phyloP scores from a whole-genome alignment of 2,113 vertebrate genomes.

The Brachirus orientalis region DNA sequence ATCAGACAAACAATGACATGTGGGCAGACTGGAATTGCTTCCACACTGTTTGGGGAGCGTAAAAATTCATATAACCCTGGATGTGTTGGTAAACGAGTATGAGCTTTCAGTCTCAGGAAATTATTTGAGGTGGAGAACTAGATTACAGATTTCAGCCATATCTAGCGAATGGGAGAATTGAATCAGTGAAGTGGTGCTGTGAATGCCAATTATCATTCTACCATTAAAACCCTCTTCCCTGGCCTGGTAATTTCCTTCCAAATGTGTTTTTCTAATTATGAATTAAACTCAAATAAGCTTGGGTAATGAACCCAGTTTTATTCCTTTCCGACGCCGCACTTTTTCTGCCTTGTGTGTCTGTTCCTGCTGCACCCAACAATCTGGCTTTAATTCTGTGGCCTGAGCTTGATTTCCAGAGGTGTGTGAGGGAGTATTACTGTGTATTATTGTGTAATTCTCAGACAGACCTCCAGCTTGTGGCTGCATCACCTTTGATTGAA shows the following conservation, averaged over 20 bases:
- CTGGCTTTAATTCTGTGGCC: constrained; percentile 12
- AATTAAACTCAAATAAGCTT: constrained; percentile 73
- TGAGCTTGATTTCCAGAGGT: constrained; percentile 18
- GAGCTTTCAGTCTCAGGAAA: constrained; percentile 17
- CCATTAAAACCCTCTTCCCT: constrained; percentile 67
- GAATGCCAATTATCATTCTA: constrained; percentile 71
- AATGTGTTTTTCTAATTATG: constrained; percentile 78
- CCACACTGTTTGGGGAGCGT: constrained; percentile 15
- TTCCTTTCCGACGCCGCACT: constrained; percentile 24
- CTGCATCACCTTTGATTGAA: constrained; percentile 62
- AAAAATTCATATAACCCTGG: constrained; percentile 5
- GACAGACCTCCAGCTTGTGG: constrained; percentile 35
- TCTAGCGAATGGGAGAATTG: constrained; percentile 55
- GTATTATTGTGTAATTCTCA: constrained; percentile 33
- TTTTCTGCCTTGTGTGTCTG: constrained; percentile 33
- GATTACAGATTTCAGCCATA: constrained; percentile 63
- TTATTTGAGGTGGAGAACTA: constrained; percentile 37
- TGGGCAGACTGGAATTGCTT: constrained; percentile 4
- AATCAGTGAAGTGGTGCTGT: constrained; percentile 65
- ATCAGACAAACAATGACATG: not conserved
- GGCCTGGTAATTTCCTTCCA: constrained; percentile 66
- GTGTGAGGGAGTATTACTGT: constrained; percentile 18
- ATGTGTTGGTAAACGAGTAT: constrained; percentile 20
- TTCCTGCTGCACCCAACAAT: constrained; percentile 6
- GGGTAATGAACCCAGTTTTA: constrained; percentile 66